phyloP scores from a whole-genome alignment of 2,797 vertebrate species.

The Rhodeus uyekii region DNA sequence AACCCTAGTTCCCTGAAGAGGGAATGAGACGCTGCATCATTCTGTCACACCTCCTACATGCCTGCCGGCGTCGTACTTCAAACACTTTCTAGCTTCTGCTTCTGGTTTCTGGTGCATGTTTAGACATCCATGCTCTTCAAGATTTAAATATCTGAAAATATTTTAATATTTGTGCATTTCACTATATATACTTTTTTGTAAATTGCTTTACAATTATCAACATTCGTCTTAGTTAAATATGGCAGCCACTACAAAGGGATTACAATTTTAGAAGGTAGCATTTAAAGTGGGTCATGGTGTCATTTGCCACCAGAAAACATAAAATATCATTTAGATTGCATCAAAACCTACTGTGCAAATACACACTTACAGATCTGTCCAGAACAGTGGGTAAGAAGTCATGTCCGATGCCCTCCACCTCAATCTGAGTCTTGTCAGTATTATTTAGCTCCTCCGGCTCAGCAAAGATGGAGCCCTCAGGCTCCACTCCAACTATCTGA shows the following conservation, averaged over 20 bases:
- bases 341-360: neutral
- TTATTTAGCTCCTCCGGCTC: constrained; percentile 86
- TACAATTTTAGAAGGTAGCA: no score
- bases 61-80: no score
- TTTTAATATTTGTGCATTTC: no score
- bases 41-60: no score
- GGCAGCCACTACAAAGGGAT: neutral
- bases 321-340: no score
- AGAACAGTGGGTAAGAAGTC: constrained; percentile 97
- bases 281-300: neutral
- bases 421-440: constrained; percentile 86
- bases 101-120: no score
- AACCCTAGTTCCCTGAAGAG: no score
- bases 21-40: no score
- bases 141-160: neutral
- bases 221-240: neutral
- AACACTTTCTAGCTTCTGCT: no score
- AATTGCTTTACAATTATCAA: no score
- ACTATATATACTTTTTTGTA: no score
- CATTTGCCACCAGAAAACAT: no score
- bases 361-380: constrained; percentile 87
- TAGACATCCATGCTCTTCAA: neutral
- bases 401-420: constrained; percentile 97
- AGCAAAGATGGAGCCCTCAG: constrained; percentile 92
- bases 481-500: constrained; percentile 92